Conservation (phyloP, 2,797 vertebrate genomes). For the Cuniculus paca region DNA sequence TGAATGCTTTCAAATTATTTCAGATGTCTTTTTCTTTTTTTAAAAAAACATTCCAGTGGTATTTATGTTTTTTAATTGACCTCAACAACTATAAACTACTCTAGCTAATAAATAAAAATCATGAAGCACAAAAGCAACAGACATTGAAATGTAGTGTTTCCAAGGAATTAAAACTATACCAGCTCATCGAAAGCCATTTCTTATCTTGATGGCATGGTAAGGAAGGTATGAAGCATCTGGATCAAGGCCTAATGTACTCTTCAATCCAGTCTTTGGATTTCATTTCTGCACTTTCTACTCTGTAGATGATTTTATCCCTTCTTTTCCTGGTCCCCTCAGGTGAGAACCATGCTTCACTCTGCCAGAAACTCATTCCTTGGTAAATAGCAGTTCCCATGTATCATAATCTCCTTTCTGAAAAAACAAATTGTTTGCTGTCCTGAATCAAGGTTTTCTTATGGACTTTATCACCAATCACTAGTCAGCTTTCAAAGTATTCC, state of each 20-base stretch:
- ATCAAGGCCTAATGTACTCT: not conserved
- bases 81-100: constrained; percentile 70
- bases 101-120: constrained; percentile 73
- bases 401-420: not conserved
- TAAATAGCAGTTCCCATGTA: not conserved
- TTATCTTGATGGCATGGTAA: constrained; percentile 35
- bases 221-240: not conserved
- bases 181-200: constrained; percentile 47
- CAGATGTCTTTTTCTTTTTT: constrained; percentile 28
- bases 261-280: not conserved
- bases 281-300: not conserved
- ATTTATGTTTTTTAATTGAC: constrained; percentile 75
- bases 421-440: constrained; percentile 17
- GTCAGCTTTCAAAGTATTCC: not conserved
- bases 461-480: not conserved
- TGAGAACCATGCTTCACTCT: not conserved
- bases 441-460: not conserved
- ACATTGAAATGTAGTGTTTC: constrained; percentile 78
- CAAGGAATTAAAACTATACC: constrained; percentile 77
- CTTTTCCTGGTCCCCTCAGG: not conserved
- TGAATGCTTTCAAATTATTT: constrained; percentile 64
- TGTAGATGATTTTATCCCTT: not conserved
- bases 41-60: constrained; percentile 72
- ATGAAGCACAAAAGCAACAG: not conserved
- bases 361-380: not conserved